Evolutionary conservation across 2,113 vertebrate species (phyloP).

Genomic region (Tympanuchus pallidicinctus): DNA sequence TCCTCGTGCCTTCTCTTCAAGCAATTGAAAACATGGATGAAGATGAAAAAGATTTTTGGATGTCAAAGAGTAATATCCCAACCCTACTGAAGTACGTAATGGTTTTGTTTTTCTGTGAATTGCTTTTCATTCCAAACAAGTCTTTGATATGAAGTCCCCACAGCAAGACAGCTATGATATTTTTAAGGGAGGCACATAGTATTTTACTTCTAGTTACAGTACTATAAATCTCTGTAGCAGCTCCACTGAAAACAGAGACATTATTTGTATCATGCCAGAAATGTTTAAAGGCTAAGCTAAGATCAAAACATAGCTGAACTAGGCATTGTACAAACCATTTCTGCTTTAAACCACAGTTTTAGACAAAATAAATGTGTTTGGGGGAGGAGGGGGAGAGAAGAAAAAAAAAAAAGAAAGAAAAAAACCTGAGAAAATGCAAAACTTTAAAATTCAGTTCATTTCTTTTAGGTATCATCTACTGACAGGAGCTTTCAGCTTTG

Average conservation of each 20-base stretch:
- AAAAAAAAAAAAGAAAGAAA: no score
- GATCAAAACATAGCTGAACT: not conserved
- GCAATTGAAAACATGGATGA: conserved; percentile 83
- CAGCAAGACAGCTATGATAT: not conserved
- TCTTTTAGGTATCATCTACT: conserved; percentile 86
- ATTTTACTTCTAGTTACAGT: not conserved
- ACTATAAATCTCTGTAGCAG: not conserved
- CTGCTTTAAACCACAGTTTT: not conserved
- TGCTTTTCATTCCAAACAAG: not conserved
- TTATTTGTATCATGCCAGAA: not conserved
- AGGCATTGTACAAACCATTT: not conserved
- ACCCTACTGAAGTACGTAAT: conserved; percentile 84
- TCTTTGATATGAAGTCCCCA: not conserved
- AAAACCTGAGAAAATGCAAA: not conserved
- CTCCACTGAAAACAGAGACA: not conserved
- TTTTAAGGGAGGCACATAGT: not conserved
- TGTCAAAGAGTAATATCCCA: conserved; percentile 79
- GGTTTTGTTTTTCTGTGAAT: not conserved
- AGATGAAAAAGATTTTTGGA: conserved; percentile 87
- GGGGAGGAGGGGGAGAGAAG: rapidly evolving
- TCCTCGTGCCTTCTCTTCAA: conserved; percentile 86
- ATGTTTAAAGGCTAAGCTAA: not conserved
- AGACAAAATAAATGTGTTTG: not conserved
- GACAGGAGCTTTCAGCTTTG: conserved; percentile 73
- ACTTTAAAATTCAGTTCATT: conserved; percentile 30